Conservation (phyloP, 2,797 vertebrate species). For the Limosa lapponica region DNA sequence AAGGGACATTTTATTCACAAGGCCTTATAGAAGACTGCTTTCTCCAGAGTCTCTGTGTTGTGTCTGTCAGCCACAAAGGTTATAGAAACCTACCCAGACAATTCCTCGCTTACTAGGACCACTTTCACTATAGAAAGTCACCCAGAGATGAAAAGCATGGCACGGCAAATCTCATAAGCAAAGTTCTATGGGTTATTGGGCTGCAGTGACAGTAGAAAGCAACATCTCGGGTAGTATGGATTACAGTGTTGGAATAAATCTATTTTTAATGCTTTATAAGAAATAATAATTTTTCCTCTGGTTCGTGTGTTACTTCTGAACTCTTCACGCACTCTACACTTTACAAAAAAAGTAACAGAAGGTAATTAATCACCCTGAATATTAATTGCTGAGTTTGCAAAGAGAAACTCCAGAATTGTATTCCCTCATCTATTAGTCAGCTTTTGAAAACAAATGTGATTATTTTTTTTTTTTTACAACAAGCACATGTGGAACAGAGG, state of each 20-base stretch:
- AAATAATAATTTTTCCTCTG: background rate
- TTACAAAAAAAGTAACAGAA: background rate
- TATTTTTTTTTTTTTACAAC: too few species aligned
- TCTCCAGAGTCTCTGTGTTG: constrained; percentile 27
- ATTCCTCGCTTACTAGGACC: background rate
- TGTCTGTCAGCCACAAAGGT: background rate
- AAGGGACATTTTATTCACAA: constrained; percentile 33
- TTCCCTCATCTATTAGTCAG: background rate
- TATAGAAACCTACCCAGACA: background rate
- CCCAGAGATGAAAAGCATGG: background rate
- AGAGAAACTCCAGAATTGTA: background rate
- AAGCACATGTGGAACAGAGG: background rate
- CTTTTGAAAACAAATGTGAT: background rate
- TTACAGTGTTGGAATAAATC: background rate
- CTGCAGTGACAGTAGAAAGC: background rate
- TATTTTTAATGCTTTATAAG: background rate
- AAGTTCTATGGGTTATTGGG: background rate
- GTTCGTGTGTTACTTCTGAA: background rate
- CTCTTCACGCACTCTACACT: background rate
- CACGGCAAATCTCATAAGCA: background rate
- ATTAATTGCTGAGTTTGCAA: background rate
- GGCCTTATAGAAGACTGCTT: constrained; percentile 40
- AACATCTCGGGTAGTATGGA: background rate
- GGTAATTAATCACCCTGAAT: background rate
- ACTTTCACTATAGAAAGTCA: background rate